Percentiles rank a stretch among this genome's conserved stretches.
phyloP scores from a whole-genome alignment of 2,888 invertebrate genomes.

The Asteroscopus sphinx region DNA sequence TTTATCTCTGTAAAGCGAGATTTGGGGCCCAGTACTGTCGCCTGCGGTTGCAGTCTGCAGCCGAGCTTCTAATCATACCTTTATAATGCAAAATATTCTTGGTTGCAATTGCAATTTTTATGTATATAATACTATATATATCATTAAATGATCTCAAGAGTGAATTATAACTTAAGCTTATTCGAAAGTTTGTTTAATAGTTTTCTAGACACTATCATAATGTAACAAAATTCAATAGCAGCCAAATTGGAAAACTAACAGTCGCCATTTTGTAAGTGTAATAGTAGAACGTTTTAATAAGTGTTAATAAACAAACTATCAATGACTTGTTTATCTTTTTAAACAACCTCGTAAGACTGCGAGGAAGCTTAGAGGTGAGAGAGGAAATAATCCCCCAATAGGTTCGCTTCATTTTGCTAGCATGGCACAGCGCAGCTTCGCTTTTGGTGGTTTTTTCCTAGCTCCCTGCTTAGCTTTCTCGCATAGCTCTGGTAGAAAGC shows the following conservation, averaged over 20 bases:
- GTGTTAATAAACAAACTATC: conserved; percentile 84
- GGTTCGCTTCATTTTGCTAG: too few relatives aligned
- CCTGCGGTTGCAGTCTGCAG: too few relatives aligned
- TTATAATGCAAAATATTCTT: conserved; percentile 49
- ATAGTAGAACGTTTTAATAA: conserved; percentile 83
- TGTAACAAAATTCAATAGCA: conserved; percentile 62
- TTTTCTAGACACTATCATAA: conserved; percentile 56
- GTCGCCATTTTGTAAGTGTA: conserved; percentile 84
- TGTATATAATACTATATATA: conserved; percentile 51
- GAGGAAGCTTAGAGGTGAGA: too few relatives aligned
- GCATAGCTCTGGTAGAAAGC: too few relatives aligned
- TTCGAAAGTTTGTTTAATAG: conserved; percentile 59
- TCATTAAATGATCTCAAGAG: conserved; percentile 75
- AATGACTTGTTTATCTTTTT: conserved; percentile 32
- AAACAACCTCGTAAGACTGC: too few relatives aligned
- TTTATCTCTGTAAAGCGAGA: too few relatives aligned
- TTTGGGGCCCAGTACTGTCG: too few relatives aligned
- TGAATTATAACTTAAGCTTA: conserved; percentile 63
- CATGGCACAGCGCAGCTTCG: too few relatives aligned
- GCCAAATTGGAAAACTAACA: conserved; percentile 69
- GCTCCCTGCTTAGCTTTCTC: too few relatives aligned
- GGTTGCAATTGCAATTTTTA: conserved; percentile 55
- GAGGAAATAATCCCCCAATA: too few relatives aligned
- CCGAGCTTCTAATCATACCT: too few relatives aligned
- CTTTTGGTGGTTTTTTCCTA: too few relatives aligned